Conservation (phyloP, 1,140 invertebrate species). For the Cyclina sinensis region DNA sequence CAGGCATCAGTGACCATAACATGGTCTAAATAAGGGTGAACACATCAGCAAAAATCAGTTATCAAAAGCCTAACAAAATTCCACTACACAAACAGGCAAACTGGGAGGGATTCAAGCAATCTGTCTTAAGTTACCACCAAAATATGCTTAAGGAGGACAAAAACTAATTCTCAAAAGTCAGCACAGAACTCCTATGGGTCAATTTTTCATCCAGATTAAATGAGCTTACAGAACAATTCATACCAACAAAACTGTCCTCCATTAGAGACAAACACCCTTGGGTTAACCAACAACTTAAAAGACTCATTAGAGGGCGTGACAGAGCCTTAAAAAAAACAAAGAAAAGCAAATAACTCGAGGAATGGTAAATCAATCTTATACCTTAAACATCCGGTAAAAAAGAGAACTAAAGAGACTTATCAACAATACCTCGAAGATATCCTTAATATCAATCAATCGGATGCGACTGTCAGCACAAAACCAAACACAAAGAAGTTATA, state of each 20-base stretch:
- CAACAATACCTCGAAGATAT: too few species aligned
- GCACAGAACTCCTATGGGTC: background rate
- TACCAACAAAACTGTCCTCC: background rate
- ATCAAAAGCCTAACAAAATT: too few species aligned
- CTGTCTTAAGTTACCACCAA: background rate
- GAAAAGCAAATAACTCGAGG: background rate
- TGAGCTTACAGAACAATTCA: background rate
- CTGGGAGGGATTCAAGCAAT: constrained; percentile 28
- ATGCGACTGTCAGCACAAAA: background rate
- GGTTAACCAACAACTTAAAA: background rate
- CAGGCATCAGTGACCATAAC: too few species aligned
- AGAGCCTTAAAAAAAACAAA: background rate
- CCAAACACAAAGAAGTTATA: too few species aligned
- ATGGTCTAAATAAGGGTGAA: too few species aligned
- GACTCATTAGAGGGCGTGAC: background rate
- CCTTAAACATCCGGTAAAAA: background rate
- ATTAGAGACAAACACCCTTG: too few species aligned
- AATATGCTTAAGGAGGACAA: background rate
- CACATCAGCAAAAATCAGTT: too few species aligned
- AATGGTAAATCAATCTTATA: background rate
- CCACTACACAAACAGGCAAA: too few species aligned
- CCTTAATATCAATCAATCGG: background rate
- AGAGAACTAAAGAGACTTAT: background rate
- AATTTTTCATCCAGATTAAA: background rate
- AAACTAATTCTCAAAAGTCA: background rate